Base-by-base conservation (phyloP, 2,113 vertebrate genomes). In the Sylvietta virens region DNA sequence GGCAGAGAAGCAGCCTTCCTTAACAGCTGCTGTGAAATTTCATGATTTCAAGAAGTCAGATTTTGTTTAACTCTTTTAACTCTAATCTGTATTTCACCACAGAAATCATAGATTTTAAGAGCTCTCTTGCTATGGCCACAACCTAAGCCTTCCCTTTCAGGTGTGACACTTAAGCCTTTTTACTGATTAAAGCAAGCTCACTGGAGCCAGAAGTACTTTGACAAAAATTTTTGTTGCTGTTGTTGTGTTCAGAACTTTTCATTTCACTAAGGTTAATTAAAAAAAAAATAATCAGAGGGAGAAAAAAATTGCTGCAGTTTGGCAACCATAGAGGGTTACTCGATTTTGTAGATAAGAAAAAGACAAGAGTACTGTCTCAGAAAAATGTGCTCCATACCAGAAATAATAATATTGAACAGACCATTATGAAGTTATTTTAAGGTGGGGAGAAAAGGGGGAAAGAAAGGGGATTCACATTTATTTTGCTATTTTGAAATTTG, bases 401-500 rank as follows among this genome's bases (percentile, higher is more conserved):
- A 61, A 78, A 86, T 33, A 84, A 70, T 45, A 71, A 33, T 27
- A 30, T 19, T 14, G 18, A 57, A n/a, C 11, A 58, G 76, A 42
- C 10, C 13, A 74, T 17, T 37, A 7, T 80, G 81, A 50, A 50
- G 42, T 54, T 2, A 21, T 74, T 51, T 44, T 4, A 14, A 19
- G 5, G 7, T 10, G 14, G 7, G 5, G 2, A 65, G 18, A 15
- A n/a, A 21, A 1, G 7, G 12, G 21, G 7, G 6, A 50, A 8
- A 19, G 6, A 10, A 9, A 24, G 6, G 7, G 51, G 3, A 39
- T 50, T 82, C 40, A 71, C 13, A 48, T 92, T 57, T 64, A 39
- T 86, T 86, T 84, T 77, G 10, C 20, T 81, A 17, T 31, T 94
- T 73, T 77, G 28, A 92, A 74, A 80, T 60, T 77, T 70, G 57